phyloP scores from a whole-genome alignment of 1,140 invertebrate species.

The Caenorhabditis inopinata region DNA sequence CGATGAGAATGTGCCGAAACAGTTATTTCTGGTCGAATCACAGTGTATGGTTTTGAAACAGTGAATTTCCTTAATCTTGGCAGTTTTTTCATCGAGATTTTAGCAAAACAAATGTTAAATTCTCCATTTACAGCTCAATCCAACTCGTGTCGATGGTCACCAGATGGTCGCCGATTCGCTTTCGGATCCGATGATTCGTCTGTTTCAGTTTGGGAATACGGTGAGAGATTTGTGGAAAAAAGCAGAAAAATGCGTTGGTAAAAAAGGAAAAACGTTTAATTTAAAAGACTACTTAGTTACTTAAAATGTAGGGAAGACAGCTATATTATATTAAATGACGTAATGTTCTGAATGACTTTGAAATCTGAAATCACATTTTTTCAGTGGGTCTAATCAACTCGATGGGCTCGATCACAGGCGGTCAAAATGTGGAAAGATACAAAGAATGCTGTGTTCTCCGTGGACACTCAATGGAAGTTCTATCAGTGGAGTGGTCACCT shows the following conservation, averaged over 20 bases:
- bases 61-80: not conserved
- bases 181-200: conserved; percentile 35
- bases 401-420: conserved; percentile 22
- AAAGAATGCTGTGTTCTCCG: not conserved
- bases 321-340: no score
- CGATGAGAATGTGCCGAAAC: not conserved
- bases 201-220: conserved; percentile 45
- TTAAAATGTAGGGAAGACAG: no score
- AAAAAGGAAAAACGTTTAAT: no score
- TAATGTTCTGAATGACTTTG: not conserved
- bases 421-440: conserved; percentile 35
- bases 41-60: conserved; percentile 10
- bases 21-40: conserved; percentile 15
- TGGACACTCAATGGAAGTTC: conserved; percentile 49
- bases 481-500: conserved; percentile 92
- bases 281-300: no score
- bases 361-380: not conserved
- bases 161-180: conserved; percentile 31
- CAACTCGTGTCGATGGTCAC: conserved; percentile 48
- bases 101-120: no score
- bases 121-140: conserved; percentile 32
- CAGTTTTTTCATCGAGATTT: no score
- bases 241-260: no score
- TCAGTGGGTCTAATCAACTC: conserved; percentile 37
- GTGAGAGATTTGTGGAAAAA: not conserved